Base-by-base conservation (phyloP, 2,888 invertebrate species). In the Rhamphomyia laevipes region DNA sequence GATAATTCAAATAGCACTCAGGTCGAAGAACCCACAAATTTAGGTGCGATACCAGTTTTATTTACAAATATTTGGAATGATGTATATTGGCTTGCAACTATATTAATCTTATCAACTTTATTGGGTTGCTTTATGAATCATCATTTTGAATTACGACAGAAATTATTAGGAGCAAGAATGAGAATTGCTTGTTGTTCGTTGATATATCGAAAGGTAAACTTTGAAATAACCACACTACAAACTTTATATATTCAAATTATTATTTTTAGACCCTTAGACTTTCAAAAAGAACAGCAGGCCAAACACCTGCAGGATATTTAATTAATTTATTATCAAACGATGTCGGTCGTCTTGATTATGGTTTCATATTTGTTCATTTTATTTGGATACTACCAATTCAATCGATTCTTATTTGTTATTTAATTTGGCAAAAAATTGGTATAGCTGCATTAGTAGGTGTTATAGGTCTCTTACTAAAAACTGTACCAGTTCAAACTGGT, bases 281-380 rank as follows among this genome's bases (percentile, higher is more conserved):
- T 11, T 86, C 84, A 52, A 81, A 80, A 65, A 75, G 77, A 23
- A 79, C 87, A 1, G 68, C 87, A 37, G 79, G 80, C 3, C 75
- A 81, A 61, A 84, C 86, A 2, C 66, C 92, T 0, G 84, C 86
- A 0, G 95, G 95, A 0, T 91, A 94, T 68, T 82, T 96, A 47
- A 86, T 95, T 13, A 95, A 96, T 72, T 73, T 96, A 6, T 76
- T 96, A 47, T 92, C 94, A 6, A 95, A 95, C 63, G 96, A 96
- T 67, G 91, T 95, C 11, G 86, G 84, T 66, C 82, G 94, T 38
- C 87, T 96, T 63, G 95, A 96, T 67, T 78, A 85, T 67, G 83
- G 86, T 4, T 82, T 86, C 51, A 77, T 87, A 49, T 89, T 83
- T 65, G 73, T 90, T 10, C 89, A 93, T 66, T 91, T 84, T 70